phyloP scores from a whole-genome alignment of 1,140 invertebrate genomes.

The Cyphomyrmex costatus region DNA sequence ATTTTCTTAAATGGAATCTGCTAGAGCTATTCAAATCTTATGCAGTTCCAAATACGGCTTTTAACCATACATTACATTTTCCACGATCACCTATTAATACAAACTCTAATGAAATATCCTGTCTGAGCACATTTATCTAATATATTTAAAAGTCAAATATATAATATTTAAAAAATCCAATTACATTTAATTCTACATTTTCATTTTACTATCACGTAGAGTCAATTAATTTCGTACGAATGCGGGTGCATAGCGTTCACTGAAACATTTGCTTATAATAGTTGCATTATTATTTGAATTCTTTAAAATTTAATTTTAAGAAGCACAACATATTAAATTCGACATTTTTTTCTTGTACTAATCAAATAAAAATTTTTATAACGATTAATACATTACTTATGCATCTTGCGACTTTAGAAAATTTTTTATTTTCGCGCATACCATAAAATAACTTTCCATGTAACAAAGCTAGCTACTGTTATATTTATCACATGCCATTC shows the following conservation, averaged over 20 bases:
- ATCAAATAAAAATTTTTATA: neutral
- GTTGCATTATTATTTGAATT: neutral
- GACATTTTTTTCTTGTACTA: neutral
- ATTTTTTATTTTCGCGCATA: neutral
- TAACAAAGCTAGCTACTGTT: slow-evolving; percentile 6
- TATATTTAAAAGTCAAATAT: slow-evolving; percentile 48
- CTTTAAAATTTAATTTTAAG: neutral
- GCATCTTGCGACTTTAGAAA: neutral
- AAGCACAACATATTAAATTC: neutral
- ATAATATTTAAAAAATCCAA: slow-evolving; percentile 22
- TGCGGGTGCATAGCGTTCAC: neutral
- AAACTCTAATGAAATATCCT: slow-evolving; percentile 52
- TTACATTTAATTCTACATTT: slow-evolving; percentile 42
- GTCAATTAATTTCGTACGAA: slow-evolving; percentile 27
- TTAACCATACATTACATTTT: slow-evolving; percentile 39
- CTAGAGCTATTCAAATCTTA: slow-evolving; percentile 48
- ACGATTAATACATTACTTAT: neutral
- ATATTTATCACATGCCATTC: neutral
- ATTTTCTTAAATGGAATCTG: slow-evolving; percentile 61
- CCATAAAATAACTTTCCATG: slow-evolving; percentile 25
- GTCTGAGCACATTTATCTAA: slow-evolving; percentile 49
- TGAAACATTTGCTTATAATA: neutral
- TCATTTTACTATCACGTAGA: neutral
- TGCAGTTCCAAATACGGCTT: slow-evolving; percentile 52
- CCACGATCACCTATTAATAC: slow-evolving; percentile 46